Evolutionary conservation across 2,797 vertebrate species (phyloP), one percentile per base, ranked within the genome.

Genomic region (Florisuga fusca): DNA sequence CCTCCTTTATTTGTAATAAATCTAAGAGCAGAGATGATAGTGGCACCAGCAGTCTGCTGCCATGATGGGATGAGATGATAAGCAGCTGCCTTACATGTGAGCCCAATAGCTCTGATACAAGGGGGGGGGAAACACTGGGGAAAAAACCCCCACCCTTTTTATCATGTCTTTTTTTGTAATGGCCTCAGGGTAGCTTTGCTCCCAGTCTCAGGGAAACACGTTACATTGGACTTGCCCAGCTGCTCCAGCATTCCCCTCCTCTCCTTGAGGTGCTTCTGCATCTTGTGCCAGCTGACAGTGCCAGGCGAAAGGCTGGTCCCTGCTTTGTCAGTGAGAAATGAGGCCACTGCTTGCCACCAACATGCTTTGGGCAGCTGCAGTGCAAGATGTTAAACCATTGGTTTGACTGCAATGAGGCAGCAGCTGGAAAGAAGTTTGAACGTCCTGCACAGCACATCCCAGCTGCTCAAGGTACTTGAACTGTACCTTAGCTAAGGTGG

Each of bases 1-100:
- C 84, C 82, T 94, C 94, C 95, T 94, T 90, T 93, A 82, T 95
- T 88, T 96, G 71, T 73, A 63, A 86, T 81, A 63, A 88, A 88
- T 94, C 90, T 94, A 90, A 77, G 31, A 71, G 74, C 67, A 82
- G 92, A 73, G 88, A 84, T 87, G 85, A 77, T 20, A 76, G 85
- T 2, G 0, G 46, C 91, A 90, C 58, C 71, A 25, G 31, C 4
- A 73, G 25, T 48, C 82, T 57, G 69, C 53, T 83, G 62, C 82
- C 1, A 0, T 0, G 66, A 86, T 90, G 69, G 68, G 69, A 10
- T 54, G 58, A 88, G 71, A 43, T 0, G 62, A 92, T 55, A 91
- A 89, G 50, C 46, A 81, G 38, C 66, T 7, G 73, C 53, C n/a
- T 51, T 2, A 2, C 15, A 3, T 71, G 63, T 1, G 1, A 82